Evolutionary conservation across 2,797 vertebrate genomes (phyloP), one percentile per base, ranked within the genome.

Genomic region (Psittacula derbiana): DNA sequence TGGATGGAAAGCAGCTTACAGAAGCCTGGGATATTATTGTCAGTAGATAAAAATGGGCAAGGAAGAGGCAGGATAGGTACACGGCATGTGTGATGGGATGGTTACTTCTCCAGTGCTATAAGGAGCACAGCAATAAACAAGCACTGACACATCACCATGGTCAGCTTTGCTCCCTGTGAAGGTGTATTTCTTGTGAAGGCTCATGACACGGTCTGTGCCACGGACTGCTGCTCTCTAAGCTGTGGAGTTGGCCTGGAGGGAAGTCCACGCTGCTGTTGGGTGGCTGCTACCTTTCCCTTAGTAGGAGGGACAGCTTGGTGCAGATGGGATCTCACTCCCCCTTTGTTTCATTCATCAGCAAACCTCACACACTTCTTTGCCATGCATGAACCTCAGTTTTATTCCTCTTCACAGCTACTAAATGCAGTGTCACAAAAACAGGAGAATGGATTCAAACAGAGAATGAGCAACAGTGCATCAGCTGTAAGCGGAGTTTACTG

Each of bases 301-400:
- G 61, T 6, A 40, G 66, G 81, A 80, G 72, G 14, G 9, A 43
- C 20, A 6, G 40, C 36, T 62, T 36, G 7, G 55, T n/a, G 69
- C 58, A 31, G 69, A 13, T n/a, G 49, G 67, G 38, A 20, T 71
- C 75, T 78, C 44, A 4, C 33, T 55, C n/a, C 40, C 36, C 36
- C 36, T 38, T 38, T 38, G 36, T 38, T 38, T 38, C 36, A 38
- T 58, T n/a, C 40, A 7, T 31, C 65, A 58, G 58, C 52, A 31
- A 19, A 31, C 76, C 66, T 31, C 31, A 11, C n/a, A 18, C 17
- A 0, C 25, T 38, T 18, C 64, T 67, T 88, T n/a, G 41, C 36
- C 30, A 20, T 28, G 4, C 0, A 3, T 27, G 43, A 41, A 28
- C 36, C n/a, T n/a, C 38, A 9, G 0, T 76, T 43, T 31, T 15